A percentile compares a stretch with the other conserved stretches of the same genome.
Conservation (phyloP, 2,797 vertebrate genomes). For the Malurus splendens region DNA sequence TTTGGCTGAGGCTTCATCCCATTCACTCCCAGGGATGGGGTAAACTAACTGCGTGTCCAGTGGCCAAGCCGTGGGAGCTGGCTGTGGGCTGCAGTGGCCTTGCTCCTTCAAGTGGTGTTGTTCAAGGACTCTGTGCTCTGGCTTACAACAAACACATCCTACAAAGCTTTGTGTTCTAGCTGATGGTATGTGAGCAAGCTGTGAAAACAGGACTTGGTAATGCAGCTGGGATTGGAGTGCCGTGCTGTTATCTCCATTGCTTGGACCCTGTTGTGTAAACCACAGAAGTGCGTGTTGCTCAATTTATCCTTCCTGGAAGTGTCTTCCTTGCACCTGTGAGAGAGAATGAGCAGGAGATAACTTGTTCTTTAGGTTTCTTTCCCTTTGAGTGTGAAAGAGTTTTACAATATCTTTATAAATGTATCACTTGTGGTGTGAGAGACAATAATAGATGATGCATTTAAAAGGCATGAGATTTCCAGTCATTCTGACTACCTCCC, state of each 20-base stretch:
- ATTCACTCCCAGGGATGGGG: accelerated
- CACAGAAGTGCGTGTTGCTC: background rate
- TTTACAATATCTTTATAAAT: background rate
- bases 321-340: background rate
- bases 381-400: background rate
- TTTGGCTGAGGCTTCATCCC: background rate
- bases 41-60: background rate
- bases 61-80: background rate
- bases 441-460: background rate
- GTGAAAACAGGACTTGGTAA: background rate
- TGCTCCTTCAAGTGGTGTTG: background rate
- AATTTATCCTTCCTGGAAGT: background rate
- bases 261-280: background rate
- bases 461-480: background rate
- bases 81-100: background rate
- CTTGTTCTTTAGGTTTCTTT: background rate
- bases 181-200: background rate
- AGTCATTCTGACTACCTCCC: background rate
- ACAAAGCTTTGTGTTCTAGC: background rate
- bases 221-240: background rate
- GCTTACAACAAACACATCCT: accelerated
- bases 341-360: background rate
- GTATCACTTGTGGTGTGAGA: background rate
- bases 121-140: background rate
- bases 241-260: background rate